Conservation (phyloP, 2,888 invertebrate species). For the Caradrina clavipalpis region DNA sequence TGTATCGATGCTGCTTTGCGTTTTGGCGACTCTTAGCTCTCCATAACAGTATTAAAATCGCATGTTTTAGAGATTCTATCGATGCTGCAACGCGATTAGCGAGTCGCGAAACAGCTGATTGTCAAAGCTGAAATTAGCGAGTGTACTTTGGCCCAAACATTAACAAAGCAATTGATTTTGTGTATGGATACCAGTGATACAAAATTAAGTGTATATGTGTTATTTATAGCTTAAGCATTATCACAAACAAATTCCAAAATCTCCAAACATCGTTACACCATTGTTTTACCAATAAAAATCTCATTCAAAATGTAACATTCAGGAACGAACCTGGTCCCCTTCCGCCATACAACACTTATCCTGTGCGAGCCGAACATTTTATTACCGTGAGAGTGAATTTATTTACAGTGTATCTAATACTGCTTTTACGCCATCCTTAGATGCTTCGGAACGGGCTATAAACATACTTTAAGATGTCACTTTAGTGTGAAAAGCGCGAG, state of each 20-base stretch:
- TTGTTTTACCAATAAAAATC: conserved; percentile 47
- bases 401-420: conserved; percentile 72
- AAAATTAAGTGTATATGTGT: too few relatives aligned
- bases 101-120: too few relatives aligned
- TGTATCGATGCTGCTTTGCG: too few relatives aligned
- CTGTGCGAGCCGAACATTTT: conserved; percentile 65
- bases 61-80: too few relatives aligned
- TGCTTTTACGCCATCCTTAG: conserved; percentile 64
- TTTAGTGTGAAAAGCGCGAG: conserved; percentile 59
- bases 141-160: too few relatives aligned
- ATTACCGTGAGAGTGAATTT: conserved; percentile 72
- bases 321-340: conserved; percentile 26
- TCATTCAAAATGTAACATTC: conserved; percentile 44
- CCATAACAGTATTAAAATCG: too few relatives aligned
- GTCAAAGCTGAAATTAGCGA: too few relatives aligned
- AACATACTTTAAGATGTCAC: conserved; percentile 65
- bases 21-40: too few relatives aligned
- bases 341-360: conserved; percentile 50
- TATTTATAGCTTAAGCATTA: too few relatives aligned
- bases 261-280: conserved; percentile 3
- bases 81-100: too few relatives aligned
- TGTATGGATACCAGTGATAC: too few relatives aligned
- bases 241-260: neutral
- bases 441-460: conserved; percentile 59
- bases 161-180: too few relatives aligned